Evolutionary conservation across 1,140 invertebrate species (phyloP).

Genomic region (Stegodyphus dumicola): DNA sequence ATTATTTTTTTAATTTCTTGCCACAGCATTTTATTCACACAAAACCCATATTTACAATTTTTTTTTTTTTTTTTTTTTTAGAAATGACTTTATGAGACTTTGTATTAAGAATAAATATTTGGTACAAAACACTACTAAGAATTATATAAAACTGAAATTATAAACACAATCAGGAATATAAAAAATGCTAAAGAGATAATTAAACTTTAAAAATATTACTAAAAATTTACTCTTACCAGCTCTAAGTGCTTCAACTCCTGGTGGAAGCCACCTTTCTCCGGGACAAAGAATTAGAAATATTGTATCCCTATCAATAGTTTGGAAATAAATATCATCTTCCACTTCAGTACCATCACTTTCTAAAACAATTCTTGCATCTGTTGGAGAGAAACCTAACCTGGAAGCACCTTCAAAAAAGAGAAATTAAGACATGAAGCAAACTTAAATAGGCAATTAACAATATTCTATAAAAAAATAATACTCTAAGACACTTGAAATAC

Average conservation of each 20-base stretch:
- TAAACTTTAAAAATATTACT: background rate
- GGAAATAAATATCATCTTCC: conserved; percentile 93
- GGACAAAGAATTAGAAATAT: conserved; percentile 86
- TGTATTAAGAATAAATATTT: too few relatives aligned
- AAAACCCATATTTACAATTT: too few relatives aligned
- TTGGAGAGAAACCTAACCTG: conserved; percentile 83
- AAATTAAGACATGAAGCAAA: conserved; percentile 44
- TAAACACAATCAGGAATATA: too few relatives aligned
- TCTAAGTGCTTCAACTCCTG: conserved; percentile 88
- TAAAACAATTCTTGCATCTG: conserved; percentile 78
- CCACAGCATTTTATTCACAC: too few relatives aligned
- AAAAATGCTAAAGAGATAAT: background rate
- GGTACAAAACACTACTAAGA: too few relatives aligned
- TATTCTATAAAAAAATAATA: too few relatives aligned
- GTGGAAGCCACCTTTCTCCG: conserved; percentile 89
- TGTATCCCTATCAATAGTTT: conserved; percentile 89
- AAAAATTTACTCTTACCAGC: conserved; percentile 75
- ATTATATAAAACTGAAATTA: too few relatives aligned
- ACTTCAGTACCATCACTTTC: conserved; percentile 95
- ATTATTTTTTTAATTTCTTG: too few relatives aligned
- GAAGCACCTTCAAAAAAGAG: conserved; percentile 77
- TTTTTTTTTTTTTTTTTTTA: too few relatives aligned
- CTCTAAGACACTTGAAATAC: too few relatives aligned
- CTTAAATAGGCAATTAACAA: too few relatives aligned
- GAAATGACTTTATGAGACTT: too few relatives aligned